A percentile compares a stretch with the other conserved stretches of the same genome.
Evolutionary conservation across 2,113 vertebrate genomes (phyloP).

Genomic region (Mystacornis crossleyi): DNA sequence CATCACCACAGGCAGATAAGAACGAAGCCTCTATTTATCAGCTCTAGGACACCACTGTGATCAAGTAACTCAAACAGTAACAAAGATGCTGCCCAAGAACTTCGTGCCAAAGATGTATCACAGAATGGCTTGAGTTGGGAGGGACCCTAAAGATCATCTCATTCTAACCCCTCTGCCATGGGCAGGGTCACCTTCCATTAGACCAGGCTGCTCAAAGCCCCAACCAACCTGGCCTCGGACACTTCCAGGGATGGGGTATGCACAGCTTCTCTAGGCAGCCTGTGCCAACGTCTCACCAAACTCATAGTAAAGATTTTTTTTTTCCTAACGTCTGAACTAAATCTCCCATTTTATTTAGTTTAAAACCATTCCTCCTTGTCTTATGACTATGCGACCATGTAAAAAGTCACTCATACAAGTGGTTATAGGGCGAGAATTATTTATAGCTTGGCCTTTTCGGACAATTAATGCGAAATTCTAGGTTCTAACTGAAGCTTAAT

Average conservation of each 20-base stretch:
- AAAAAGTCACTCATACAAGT: background rate
- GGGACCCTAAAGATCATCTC: too few relatives aligned
- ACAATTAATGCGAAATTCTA: background rate
- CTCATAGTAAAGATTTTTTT: background rate
- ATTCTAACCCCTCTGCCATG: background rate
- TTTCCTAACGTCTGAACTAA: background rate
- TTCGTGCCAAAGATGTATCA: background rate
- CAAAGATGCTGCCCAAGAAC: background rate
- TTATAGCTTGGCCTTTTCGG: background rate
- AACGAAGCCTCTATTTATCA: rapidly evolving
- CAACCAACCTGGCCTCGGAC: background rate
- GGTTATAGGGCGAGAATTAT: rapidly evolving
- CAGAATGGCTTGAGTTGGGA: rapidly evolving
- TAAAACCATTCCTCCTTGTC: background rate
- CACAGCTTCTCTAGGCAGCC: background rate
- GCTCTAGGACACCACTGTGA: rapidly evolving
- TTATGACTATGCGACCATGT: too few relatives aligned
- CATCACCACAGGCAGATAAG: background rate
- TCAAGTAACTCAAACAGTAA: background rate
- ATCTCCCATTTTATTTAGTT: background rate
- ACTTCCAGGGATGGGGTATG: background rate
- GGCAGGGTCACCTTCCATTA: too few relatives aligned
- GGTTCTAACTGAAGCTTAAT: background rate
- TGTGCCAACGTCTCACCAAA: background rate
- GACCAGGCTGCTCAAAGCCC: background rate